These are phyloP conservation scores for Eupithecia subumbrata DNA, from an alignment of 2,888 invertebrate species.

Conservation along the genomic window DNA sequence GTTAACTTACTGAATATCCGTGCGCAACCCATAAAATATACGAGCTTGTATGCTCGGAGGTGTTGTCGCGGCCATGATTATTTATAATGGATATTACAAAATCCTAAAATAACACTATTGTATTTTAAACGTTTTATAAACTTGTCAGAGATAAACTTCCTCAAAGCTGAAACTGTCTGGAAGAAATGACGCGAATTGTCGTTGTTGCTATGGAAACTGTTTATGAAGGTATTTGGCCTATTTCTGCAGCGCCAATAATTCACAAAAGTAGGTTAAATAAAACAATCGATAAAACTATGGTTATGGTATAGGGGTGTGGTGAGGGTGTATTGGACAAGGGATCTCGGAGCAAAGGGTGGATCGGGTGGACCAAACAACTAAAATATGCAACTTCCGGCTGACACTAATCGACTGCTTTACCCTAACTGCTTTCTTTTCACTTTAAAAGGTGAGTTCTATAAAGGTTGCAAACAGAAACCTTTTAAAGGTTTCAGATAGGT, in stretches of 20 bases:
- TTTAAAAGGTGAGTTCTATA: not conserved
- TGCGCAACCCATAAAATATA: constrained; percentile 86
- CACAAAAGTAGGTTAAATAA: constrained; percentile 24
- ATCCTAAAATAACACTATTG: constrained; percentile 48
- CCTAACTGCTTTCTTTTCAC: not conserved
- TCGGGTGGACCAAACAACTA: not conserved
- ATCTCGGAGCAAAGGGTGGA: not conserved
- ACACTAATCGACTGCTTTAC: not conserved
- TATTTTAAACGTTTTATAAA: constrained; percentile 45
- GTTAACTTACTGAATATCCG: constrained; percentile 80
- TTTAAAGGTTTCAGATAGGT: not conserved
- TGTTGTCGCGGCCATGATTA: constrained; percentile 63
- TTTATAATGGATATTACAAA: constrained; percentile 42
- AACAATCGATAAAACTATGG: constrained; percentile 18
- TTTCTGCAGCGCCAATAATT: constrained; percentile 8
- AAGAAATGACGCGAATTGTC: constrained; percentile 30
- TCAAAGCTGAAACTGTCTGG: constrained; percentile 15
- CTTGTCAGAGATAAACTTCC: constrained; percentile 25
- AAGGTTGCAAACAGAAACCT: not conserved
- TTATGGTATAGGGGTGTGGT: not conserved
- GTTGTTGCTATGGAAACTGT: constrained; percentile 40
- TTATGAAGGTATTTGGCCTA: constrained; percentile 31
- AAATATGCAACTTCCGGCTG: not conserved
- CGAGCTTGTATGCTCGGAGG: constrained; percentile 84
- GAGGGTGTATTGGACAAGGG: not conserved